phyloP scores from a whole-genome alignment of 2,888 invertebrate genomes.

The Bursaphelenchus okinawaensis region DNA sequence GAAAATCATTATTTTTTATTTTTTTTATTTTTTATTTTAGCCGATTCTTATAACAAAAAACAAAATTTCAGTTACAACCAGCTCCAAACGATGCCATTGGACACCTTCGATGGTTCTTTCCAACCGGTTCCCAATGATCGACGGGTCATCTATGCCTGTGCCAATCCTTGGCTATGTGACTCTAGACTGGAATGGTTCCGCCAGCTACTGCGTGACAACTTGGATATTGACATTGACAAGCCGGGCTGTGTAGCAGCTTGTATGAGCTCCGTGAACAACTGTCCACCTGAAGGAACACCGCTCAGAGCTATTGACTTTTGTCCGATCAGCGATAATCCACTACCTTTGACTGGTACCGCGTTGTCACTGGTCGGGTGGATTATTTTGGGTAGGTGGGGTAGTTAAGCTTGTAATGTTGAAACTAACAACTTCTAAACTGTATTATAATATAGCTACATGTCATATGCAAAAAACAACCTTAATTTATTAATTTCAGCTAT shows the following conservation, averaged over 20 bases:
- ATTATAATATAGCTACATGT: background rate
- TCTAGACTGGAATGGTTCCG: constrained; percentile 55
- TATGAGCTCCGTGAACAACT: constrained; percentile 42
- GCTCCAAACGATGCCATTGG: constrained; percentile 49
- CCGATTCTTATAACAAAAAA: background rate
- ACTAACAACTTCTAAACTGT: background rate
- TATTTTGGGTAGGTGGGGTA: constrained; percentile 47
- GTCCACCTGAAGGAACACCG: constrained; percentile 52
- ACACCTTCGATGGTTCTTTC: constrained; percentile 51
- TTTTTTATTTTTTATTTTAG: no score
- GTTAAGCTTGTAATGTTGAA: background rate
- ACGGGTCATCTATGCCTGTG: constrained; percentile 55
- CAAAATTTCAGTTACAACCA: constrained; percentile 49
- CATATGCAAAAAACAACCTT: background rate
- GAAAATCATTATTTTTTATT: constrained; percentile 10
- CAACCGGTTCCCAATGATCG: constrained; percentile 49
- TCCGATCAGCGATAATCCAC: constrained; percentile 38
- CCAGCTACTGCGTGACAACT: constrained; percentile 50
- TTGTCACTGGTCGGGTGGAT: constrained; percentile 56
- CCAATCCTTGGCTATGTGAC: constrained; percentile 58
- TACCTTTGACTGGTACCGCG: constrained; percentile 43
- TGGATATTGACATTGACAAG: constrained; percentile 46
- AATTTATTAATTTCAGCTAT: constrained; percentile 41
- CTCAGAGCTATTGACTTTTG: constrained; percentile 50
- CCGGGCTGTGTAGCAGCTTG: constrained; percentile 52